These are phyloP conservation scores for Crotalus adamanteus DNA, from an alignment of 2,797 vertebrate genomes.

Conservation along the genomic window DNA sequence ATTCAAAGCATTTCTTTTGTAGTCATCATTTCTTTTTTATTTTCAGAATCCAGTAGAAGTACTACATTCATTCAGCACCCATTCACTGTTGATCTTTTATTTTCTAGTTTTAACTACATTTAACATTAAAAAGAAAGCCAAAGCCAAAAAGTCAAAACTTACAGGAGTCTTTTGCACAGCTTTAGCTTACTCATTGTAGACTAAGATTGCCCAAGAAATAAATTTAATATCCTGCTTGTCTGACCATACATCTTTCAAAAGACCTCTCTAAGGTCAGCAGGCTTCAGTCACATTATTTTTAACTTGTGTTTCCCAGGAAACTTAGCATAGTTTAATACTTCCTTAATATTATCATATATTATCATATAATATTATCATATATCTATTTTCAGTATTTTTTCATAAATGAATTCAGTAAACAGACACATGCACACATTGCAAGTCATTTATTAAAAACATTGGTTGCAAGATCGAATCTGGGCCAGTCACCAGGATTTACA, in stretches of 20 bases:
- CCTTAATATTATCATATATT: neutral
- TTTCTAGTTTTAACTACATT: constrained; percentile 22
- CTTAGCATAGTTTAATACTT: constrained; percentile 29
- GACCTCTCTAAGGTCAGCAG: constrained; percentile 27
- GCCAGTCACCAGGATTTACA: neutral
- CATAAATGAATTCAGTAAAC: neutral
- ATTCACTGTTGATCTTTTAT: neutral
- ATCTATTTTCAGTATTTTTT: neutral
- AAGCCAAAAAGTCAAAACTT: constrained; percentile 10
- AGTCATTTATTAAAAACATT: constrained; percentile 52
- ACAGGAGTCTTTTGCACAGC: constrained; percentile 30
- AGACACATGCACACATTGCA: neutral
- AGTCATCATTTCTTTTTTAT: neutral
- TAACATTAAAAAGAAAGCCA: constrained; percentile 37
- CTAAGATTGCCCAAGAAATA: constrained; percentile 46
- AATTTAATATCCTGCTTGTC: constrained; percentile 23
- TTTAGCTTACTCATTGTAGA: constrained; percentile 30
- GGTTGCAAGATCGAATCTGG: neutral
- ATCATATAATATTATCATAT: neutral
- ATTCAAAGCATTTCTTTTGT: neutral
- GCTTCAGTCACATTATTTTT: constrained; percentile 35
- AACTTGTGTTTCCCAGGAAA: constrained; percentile 42
- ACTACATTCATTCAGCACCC: neutral
- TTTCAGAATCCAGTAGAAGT: neutral
- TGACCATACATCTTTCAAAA: constrained; percentile 34